A percentile compares a stretch with the other conserved stretches of the same genome.
phyloP scores from a whole-genome alignment of 2,888 invertebrate genomes.

The Caenorhabditis sp. region DNA sequence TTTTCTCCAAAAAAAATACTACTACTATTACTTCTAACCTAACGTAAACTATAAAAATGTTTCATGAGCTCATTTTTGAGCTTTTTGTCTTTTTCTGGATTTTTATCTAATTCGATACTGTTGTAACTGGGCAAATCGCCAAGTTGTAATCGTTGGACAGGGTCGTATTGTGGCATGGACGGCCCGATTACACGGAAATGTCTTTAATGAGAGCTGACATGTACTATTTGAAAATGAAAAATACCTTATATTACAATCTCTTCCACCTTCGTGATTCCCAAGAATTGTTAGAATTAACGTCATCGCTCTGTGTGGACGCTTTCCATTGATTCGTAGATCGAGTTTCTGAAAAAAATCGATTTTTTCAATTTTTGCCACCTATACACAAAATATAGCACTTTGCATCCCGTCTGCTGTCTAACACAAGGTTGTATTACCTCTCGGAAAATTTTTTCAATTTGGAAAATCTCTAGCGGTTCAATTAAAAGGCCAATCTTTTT shows the following conservation, averaged over 20 bases:
- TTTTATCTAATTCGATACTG: too few species aligned
- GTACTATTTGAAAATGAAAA: neutral
- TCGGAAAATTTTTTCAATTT: too few species aligned
- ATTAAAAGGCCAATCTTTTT: too few species aligned
- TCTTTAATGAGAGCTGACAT: neutral
- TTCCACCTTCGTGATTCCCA: constrained; percentile 10
- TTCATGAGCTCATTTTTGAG: too few species aligned
- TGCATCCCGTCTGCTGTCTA: too few species aligned
- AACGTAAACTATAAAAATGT: too few species aligned
- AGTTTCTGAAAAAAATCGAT: neutral
- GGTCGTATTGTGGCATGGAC: neutral
- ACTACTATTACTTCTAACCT: too few species aligned
- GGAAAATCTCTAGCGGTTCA: too few species aligned
- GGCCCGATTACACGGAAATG: neutral
- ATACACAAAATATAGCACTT: neutral
- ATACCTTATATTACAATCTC: constrained; percentile 21
- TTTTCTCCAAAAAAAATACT: too few species aligned
- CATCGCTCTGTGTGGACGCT: neutral
- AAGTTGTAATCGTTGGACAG: neutral
- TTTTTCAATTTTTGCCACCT: too few species aligned
- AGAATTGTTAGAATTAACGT: neutral
- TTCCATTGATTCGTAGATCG: neutral
- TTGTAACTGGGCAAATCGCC: neutral
- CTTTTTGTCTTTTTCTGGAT: too few species aligned
- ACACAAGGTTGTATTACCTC: too few species aligned